Conservation (phyloP, 2,888 invertebrate species). For the Drosophila barbarae region DNA sequence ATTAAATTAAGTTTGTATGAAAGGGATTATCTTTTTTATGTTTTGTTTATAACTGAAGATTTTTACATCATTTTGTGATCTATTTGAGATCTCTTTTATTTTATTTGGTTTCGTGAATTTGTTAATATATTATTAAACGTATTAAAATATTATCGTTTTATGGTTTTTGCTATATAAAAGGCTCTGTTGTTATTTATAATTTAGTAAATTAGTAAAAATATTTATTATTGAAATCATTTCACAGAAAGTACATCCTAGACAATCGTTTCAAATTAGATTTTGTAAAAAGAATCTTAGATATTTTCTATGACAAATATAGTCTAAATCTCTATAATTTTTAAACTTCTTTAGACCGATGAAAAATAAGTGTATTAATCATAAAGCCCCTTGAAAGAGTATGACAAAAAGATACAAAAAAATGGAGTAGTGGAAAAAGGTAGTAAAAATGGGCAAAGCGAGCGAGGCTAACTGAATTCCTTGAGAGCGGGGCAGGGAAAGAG, state of each 20-base stretch:
- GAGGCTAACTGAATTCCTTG: constrained; percentile 53
- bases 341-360: neutral
- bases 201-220: neutral
- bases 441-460: constrained; percentile 61
- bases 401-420: constrained; percentile 44
- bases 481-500: constrained; percentile 13
- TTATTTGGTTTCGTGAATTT: neutral
- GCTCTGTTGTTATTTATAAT: too few species aligned
- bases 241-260: neutral
- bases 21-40: neutral
- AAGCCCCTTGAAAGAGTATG: constrained; percentile 9
- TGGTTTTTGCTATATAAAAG: too few species aligned
- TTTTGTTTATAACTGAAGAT: too few species aligned
- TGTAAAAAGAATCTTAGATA: too few species aligned
- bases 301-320: constrained; percentile 29
- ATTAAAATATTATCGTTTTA: neutral
- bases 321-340: neutral
- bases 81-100: too few species aligned
- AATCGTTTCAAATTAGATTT: too few species aligned
- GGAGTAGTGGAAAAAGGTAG: constrained; percentile 33
- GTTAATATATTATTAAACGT: too few species aligned
- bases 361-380: neutral
- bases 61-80: neutral
- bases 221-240: neutral
- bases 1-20: neutral